Base-by-base conservation (phyloP, 92 coral and sea anemone species). In the Scolanthus callimorphus region DNA sequence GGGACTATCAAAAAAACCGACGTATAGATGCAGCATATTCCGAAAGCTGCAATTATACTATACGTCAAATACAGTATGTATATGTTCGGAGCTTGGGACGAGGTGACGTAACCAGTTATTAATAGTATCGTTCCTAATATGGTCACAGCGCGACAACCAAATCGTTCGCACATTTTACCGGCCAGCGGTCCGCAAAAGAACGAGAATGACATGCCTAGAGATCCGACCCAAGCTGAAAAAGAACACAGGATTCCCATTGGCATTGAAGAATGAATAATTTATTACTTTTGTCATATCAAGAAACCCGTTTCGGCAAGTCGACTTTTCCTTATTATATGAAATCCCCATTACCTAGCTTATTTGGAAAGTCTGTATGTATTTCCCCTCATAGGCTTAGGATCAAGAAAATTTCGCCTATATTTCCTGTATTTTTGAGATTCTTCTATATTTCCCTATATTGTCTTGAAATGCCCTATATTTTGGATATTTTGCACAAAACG, bases 201-300 rank as follows among this genome's bases (percentile, higher is more conserved):
- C 11, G 49, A n/a, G 13, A 49, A 50, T 11, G 86, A 55, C 25
- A 48, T 29, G 10, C 64, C 60, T 6, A 66, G 17, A 0, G 86
- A 73, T 0, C 81, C 81, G 44, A 73, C n/a, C 81, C 71, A 34
- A 1, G 81, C 86, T 80, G 47, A 17, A 70, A 57, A 39, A 11
- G 46, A 25, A 64, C 8, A 15, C 17, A 31, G 19, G 11, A 25
- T 44, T 26, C 1, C 17, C 27, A n/a, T n/a, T n/a, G n/a, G n/a
- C n/a, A n/a, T n/a, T n/a, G n/a, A n/a, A n/a, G n/a, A n/a, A n/a
- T n/a, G n/a, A n/a, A n/a, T n/a, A n/a, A n/a, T n/a, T n/a, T n/a
- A n/a, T n/a, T n/a, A n/a, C n/a, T n/a, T n/a, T n/a, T n/a, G n/a
- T n/a, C n/a, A n/a, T n/a, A n/a, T n/a, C n/a, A n/a, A n/a, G n/a